Evolutionary conservation across 2,888 invertebrate species (phyloP).

Genomic region (Cremastinae sp.): DNA sequence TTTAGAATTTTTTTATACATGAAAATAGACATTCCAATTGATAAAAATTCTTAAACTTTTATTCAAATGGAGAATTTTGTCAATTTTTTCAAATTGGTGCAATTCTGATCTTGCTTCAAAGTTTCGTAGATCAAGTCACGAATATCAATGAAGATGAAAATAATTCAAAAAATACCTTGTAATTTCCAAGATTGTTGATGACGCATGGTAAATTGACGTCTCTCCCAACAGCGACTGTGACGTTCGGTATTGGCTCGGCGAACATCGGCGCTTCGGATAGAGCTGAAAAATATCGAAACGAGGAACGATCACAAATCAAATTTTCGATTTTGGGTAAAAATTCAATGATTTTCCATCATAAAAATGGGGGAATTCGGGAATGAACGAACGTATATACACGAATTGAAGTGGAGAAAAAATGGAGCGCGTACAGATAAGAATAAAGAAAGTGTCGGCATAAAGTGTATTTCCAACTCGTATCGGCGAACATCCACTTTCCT

Average conservation of each 20-base stretch:
- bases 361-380: not conserved
- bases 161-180: constrained; percentile 85
- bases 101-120: too few relatives aligned
- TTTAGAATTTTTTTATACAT: too few relatives aligned
- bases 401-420: not conserved
- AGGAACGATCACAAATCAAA: constrained; percentile 12
- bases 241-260: constrained; percentile 94
- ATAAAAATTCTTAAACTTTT: too few relatives aligned
- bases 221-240: constrained; percentile 93
- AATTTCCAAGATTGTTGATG: constrained; percentile 93
- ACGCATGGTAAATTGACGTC: constrained; percentile 95
- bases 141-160: not conserved
- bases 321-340: not conserved
- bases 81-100: too few relatives aligned
- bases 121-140: not conserved
- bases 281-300: constrained; percentile 82
- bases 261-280: constrained; percentile 93
- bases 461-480: constrained; percentile 53
- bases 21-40: too few relatives aligned
- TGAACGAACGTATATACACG: not conserved
- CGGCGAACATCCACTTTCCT: constrained; percentile 59
- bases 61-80: too few relatives aligned
- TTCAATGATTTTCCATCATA: not conserved
- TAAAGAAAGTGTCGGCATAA: not conserved
- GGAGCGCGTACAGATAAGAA: not conserved